Evolutionary conservation across 2,113 vertebrate genomes (phyloP).

Genomic region (Baryphthengus martii): DNA sequence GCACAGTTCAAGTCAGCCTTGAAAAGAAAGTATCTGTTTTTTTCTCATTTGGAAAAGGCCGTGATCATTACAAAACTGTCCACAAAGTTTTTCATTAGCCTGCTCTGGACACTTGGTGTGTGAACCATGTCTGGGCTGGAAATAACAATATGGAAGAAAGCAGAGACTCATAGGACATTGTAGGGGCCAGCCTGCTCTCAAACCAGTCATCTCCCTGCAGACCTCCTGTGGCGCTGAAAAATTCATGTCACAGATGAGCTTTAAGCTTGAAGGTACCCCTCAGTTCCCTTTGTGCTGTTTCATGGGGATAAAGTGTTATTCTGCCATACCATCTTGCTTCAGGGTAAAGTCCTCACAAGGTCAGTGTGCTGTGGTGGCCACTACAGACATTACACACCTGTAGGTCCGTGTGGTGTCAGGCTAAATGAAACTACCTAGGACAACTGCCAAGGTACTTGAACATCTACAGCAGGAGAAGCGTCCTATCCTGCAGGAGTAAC

Average conservation of each 20-base stretch:
- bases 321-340: neutral
- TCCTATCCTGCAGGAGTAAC: neutral
- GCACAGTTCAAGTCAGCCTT: neutral
- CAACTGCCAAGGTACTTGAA: neutral
- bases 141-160: neutral
- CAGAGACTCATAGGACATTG: neutral
- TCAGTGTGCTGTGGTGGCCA: neutral
- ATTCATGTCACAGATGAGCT: neutral
- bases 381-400: neutral
- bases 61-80: neutral
- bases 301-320: neutral
- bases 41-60: neutral
- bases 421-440: neutral
- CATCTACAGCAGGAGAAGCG: neutral
- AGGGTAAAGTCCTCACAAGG: neutral
- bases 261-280: neutral
- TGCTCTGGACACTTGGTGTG: neutral
- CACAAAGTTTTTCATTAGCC: neutral
- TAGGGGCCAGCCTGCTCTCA: neutral
- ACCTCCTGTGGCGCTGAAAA: rapidly evolving
- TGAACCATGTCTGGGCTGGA: neutral
- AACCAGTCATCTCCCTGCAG: neutral
- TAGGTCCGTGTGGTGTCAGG: neutral
- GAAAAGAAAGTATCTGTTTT: neutral
- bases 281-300: neutral